A percentile compares a stretch with the other conserved stretches of the same genome.
Conservation (phyloP, 37 sponge, comb jelly and placozoan species). For the Tethya wilhelma region DNA sequence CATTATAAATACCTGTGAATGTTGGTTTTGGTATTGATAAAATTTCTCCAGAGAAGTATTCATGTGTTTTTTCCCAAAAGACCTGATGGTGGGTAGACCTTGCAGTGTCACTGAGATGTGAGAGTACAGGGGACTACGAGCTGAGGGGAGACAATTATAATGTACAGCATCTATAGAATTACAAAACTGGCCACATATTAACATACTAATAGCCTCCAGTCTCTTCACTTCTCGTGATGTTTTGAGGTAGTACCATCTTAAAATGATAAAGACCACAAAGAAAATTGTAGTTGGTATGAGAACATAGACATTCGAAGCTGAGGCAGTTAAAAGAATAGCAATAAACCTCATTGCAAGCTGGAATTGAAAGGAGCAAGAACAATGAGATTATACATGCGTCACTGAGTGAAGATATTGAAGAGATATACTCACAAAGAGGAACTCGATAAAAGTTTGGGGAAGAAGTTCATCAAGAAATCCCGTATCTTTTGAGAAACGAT, state of each 20-base stretch:
- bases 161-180: too few species aligned
- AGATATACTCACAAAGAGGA: slow-evolving; percentile 59
- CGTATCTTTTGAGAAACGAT: slow-evolving; percentile 82
- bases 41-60: slow-evolving; percentile 25
- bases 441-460: slow-evolving; percentile 57
- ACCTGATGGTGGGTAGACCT: slow-evolving; percentile 79
- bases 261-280: slow-evolving; percentile 11
- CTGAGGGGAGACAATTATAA: too few species aligned
- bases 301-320: slow-evolving; percentile 57
- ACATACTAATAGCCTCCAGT: slow-evolving; percentile 75
- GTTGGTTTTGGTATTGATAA: slow-evolving; percentile 46
- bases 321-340: slow-evolving; percentile 56
- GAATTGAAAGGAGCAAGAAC: too few species aligned
- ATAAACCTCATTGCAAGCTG: slow-evolving; percentile 60
- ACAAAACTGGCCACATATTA: too few species aligned
- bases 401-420: too few species aligned
- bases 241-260: slow-evolving; percentile 68
- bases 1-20: slow-evolving; percentile 31
- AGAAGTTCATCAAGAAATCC: slow-evolving; percentile 71
- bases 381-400: too few species aligned
- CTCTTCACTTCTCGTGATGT: slow-evolving; percentile 71
- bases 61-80: slow-evolving; percentile 49
- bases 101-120: slow-evolving; percentile 82
- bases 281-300: slow-evolving; percentile 42
- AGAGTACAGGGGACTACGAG: slow-evolving; percentile 87